These are phyloP conservation scores for Caenorhabditis sulstoni DNA, from an alignment of 2,888 invertebrate species.

Conservation along the genomic window DNA sequence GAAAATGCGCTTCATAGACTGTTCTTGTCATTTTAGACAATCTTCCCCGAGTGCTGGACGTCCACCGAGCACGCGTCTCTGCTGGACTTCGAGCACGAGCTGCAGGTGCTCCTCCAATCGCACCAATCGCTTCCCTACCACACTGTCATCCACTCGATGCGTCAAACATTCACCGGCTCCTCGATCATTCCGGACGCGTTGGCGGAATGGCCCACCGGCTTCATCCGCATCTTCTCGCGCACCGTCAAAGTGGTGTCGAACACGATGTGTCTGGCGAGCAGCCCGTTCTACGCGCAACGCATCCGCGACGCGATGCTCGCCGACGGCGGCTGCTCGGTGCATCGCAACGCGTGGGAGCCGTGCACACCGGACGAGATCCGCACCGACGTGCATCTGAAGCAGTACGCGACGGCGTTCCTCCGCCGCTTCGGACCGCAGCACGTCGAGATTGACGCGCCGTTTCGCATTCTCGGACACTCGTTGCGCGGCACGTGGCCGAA, in stretches of 20 bases:
- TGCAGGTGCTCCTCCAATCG: conserved; percentile 23
- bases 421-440: conserved; percentile 59
- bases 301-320: conserved; percentile 47
- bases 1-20: conserved; percentile 11
- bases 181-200: conserved; percentile 49
- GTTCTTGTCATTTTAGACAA: no score
- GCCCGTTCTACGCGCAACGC: conserved; percentile 43
- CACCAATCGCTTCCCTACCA: conserved; percentile 46
- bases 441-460: conserved; percentile 54
- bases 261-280: conserved; percentile 50
- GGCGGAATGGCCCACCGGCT: conserved; percentile 51
- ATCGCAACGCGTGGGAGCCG: conserved; percentile 59
- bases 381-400: conserved; percentile 39
- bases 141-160: conserved; percentile 23
- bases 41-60: conserved; percentile 36
- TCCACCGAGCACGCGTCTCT: conserved; percentile 30
- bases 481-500: conserved; percentile 59
- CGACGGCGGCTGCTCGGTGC: conserved; percentile 33
- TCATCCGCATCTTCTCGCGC: conserved; percentile 54
- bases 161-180: background rate
- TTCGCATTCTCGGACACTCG: conserved; percentile 54
- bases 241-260: conserved; percentile 47
- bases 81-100: conserved; percentile 36
- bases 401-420: conserved; percentile 47
- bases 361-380: conserved; percentile 54